These are phyloP conservation scores for Dreissena rostriformis DNA, from an alignment of 1,140 invertebrate species.

Conservation along the genomic window DNA sequence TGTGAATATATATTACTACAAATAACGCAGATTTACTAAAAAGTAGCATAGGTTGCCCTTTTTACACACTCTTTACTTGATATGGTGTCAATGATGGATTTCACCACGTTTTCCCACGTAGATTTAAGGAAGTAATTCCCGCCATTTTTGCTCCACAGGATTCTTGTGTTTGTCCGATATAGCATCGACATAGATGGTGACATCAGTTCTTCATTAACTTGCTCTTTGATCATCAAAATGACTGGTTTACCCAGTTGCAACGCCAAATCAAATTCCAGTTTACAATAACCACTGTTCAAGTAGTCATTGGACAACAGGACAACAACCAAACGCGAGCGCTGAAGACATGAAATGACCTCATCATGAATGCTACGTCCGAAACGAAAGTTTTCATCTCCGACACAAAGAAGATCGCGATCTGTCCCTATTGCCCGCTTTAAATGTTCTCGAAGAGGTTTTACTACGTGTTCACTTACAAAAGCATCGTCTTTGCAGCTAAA, in stretches of 20 bases:
- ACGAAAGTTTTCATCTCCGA: constrained; percentile 8
- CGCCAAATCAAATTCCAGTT: background rate
- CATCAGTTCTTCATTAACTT: constrained; percentile 1
- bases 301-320: background rate
- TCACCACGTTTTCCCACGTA: constrained; percentile 4
- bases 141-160: background rate
- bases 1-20: no score
- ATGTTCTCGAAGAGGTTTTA: background rate
- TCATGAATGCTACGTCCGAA: constrained; percentile 3
- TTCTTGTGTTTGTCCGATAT: background rate
- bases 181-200: background rate
- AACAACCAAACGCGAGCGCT: background rate
- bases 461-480: constrained; percentile 2
- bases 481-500: constrained; percentile 18
- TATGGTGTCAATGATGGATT: background rate
- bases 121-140: background rate
- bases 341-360: constrained; percentile 1
- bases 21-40: no score
- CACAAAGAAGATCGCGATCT: background rate
- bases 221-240: constrained; percentile 2
- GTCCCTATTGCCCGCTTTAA: background rate
- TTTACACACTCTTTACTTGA: no score
- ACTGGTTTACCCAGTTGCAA: background rate
- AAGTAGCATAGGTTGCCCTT: no score
- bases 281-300: background rate